Base-by-base conservation (phyloP, 2,888 invertebrate species). In the Dromius quadrimaculatus region DNA sequence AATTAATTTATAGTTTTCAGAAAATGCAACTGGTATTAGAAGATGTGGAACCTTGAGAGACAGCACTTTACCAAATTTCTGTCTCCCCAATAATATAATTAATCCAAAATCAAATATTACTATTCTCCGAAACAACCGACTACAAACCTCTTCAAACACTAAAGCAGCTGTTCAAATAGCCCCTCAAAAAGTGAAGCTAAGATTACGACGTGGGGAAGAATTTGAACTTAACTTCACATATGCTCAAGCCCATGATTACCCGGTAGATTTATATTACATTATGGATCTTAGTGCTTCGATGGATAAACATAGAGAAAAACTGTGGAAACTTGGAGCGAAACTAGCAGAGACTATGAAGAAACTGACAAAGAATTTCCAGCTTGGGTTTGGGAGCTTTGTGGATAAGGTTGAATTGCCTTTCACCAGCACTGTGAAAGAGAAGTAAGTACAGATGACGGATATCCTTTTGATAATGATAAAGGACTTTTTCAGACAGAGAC, bases 231-330 rank as follows among this genome's bases (percentile, higher is more conserved):
- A 75, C 5, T 69, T 69, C 28, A 43, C 22, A 9, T 90, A 87
- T 74, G 84, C 85, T 64, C 87, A 87, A 74, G 90, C 91, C 0
- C 83, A 87, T 74, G 87, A 93, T 79, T 93, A 92, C 79, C 94
- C 94, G 0, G 89, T 94, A 0, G 94, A 94, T 81, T 82, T 94
- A 28, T 94, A 94, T 80, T 93, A 92, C 77, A 83, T 94, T 57
- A 89, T 94, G 87, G 94, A 94, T 77, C 82, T 91, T 45, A 93
- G 93, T 0, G 80, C 82, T 9, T 90, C 91, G 0, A 93, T 94
- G 93, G 79, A 80, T 17, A 79, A 79, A 9, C 86, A 90, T 74
- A 88, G 87, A 79, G 81, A 83, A 0, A 78, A 78, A 15, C 78
- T 87, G 1, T 87, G 83, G 71, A 79, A 76, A 9, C 80, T 88